Base-by-base conservation (phyloP, 2,888 invertebrate species). In the Schizaphis graminum region DNA sequence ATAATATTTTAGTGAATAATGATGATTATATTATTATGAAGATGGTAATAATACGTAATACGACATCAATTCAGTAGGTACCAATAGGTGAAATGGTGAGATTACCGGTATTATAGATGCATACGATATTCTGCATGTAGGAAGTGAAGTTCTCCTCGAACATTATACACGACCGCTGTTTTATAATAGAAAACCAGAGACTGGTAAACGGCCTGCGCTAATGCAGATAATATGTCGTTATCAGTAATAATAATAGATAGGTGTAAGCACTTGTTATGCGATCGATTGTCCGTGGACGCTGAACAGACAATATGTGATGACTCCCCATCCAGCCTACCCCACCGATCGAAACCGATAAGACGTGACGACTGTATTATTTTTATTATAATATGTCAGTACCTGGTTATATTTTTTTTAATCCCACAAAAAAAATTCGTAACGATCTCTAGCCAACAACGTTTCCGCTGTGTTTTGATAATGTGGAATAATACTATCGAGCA, bases 141-240 rank as follows among this genome's bases (percentile, higher is more conserved):
- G 90, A 90, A 67, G 67, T 47, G 67, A 47, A 67, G 87, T n/a
- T 35, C 47, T n/a, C n/a, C 61, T 47, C 24, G n/a, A 16, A 53
- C 91, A 91, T 77, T 35, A 77, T 77, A 21, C 77, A 77, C 77
- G 21, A 77, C 77, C 91, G 56, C 85, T 44, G 84, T 77, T 91
- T 91, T 91, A 24, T 77, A 61, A 21, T 11, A 41, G 85, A 85
- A 91, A 84, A 67, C 28, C 49, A 24, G 49, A 26, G 35, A 8
- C 90, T 35, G 47, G 67, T 49, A 77, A 77, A 77, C 8, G 77
- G 77, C 77, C 77, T 77, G 21, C 8, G 35, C 24, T 28, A 26
- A 13, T 47, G 44, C 24, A 89, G 28, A 26, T 44, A 44, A 47
- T 11, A 11, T 28, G 77, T 77, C 35, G 35, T 77, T 77, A 35